Conservation (phyloP, 1,140 invertebrate genomes). For the Idris sp. region DNA sequence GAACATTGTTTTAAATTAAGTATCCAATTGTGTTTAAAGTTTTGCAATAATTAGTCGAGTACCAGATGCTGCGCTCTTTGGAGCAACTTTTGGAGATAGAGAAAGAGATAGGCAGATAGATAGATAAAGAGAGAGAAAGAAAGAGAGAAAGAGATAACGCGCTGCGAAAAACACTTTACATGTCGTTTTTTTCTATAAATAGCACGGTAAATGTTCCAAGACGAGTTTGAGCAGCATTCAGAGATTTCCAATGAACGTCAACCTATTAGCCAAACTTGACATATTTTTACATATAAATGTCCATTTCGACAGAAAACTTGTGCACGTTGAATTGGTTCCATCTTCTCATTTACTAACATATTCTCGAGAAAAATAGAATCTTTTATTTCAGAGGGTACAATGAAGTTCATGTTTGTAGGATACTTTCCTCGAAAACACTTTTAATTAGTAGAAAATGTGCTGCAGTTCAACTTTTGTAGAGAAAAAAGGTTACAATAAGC, state of each 20-base stretch:
- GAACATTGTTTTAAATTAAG: conserved; percentile 32
- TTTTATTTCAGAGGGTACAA: too few relatives aligned
- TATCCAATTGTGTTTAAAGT: conserved; percentile 11
- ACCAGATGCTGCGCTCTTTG: conserved; percentile 10
- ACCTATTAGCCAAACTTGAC: conserved; percentile 58
- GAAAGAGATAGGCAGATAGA: too few relatives aligned
- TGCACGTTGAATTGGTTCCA: too few relatives aligned
- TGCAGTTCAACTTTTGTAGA: too few relatives aligned
- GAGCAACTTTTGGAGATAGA: conserved; percentile 31
- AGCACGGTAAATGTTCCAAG: conserved; percentile 43
- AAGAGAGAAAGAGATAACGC: conserved; percentile 19
- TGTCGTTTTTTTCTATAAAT: conserved; percentile 42
- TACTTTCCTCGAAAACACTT: too few relatives aligned
- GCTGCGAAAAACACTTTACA: conserved; percentile 24
- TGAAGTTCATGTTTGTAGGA: too few relatives aligned
- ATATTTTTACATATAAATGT: conserved; percentile 64
- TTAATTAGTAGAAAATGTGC: too few relatives aligned
- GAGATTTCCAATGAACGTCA: conserved; percentile 54
- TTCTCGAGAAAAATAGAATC: too few relatives aligned
- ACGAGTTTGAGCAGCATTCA: conserved; percentile 57
- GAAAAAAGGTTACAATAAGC: too few relatives aligned
- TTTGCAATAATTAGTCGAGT: conserved; percentile 10
- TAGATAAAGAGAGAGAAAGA: too few relatives aligned
- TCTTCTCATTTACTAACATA: too few relatives aligned
- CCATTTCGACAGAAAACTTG: conserved; percentile 44